A percentile compares a stretch with the other conserved stretches of the same genome.
phyloP scores from a whole-genome alignment of 2,113 vertebrate species.

The Clarias batrachus region DNA sequence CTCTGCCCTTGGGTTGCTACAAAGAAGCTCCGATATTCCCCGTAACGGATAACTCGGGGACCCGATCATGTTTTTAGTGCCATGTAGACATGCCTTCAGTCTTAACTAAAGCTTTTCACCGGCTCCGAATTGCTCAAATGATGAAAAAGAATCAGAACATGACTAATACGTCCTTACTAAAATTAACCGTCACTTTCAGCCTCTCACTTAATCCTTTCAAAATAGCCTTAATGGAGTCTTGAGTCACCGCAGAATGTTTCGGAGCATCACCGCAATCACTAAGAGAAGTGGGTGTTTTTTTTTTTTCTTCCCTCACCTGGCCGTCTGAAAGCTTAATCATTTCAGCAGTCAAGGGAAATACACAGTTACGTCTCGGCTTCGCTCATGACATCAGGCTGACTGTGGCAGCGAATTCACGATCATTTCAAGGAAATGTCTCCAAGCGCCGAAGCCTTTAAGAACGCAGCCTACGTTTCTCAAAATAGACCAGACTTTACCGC shows the following conservation, averaged over 20 bases:
- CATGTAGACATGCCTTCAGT: background rate
- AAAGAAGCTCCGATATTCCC: background rate
- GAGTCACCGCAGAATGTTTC: constrained; percentile 15
- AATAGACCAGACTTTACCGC: background rate
- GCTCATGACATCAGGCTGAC: background rate
- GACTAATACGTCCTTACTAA: background rate
- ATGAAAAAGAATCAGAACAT: background rate
- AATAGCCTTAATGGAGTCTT: constrained; percentile 31
- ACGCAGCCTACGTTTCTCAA: background rate
- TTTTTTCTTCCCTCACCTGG: background rate
- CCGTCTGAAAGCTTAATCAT: constrained; percentile 22
- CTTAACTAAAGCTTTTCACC: background rate
- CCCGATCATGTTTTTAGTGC: background rate
- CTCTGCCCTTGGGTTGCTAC: background rate
- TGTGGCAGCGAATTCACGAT: background rate
- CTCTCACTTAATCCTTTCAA: constrained; percentile 25
- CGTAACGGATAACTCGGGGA: background rate
- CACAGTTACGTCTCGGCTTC: background rate
- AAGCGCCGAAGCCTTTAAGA: background rate
- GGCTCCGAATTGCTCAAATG: background rate
- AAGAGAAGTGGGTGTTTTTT: background rate
- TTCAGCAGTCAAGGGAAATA: constrained; percentile 16
- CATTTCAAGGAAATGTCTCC: constrained; percentile 26
- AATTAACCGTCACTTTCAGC: constrained; percentile 8
- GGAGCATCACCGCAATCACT: background rate